Conservation (phyloP, 2,888 invertebrate species). For the Ormia ochracea region DNA sequence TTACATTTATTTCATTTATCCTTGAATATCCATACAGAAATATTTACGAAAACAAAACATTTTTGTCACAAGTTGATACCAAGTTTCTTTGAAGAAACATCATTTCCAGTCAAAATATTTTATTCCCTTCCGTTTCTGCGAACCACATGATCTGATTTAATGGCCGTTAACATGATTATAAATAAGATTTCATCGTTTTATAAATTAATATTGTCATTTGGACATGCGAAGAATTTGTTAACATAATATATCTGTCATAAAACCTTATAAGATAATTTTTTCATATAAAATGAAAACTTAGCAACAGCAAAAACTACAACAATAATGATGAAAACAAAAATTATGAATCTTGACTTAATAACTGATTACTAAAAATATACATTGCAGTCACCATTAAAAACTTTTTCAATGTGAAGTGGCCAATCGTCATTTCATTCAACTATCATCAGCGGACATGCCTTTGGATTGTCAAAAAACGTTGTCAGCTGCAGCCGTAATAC, state of each 20-base stretch:
- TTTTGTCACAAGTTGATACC: neutral
- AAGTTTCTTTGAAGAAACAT: too few species aligned
- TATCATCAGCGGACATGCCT: constrained; percentile 10
- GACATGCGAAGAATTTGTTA: constrained; percentile 74
- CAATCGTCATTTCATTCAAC: neutral
- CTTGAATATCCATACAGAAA: too few species aligned
- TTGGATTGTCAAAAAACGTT: constrained; percentile 21
- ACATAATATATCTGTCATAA: constrained; percentile 74
- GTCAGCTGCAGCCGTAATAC: constrained; percentile 30
- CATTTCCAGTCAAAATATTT: neutral
- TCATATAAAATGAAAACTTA: constrained; percentile 63
- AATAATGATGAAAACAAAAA: constrained; percentile 8
- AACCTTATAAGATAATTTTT: constrained; percentile 70
- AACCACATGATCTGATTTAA: neutral
- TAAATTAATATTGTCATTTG: constrained; percentile 75
- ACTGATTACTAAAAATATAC: constrained; percentile 66
- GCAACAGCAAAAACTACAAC: neutral
- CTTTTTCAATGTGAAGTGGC: neutral
- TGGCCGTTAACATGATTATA: constrained; percentile 25
- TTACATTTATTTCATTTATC: too few species aligned
- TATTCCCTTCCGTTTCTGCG: constrained; percentile 17
- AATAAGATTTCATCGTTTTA: constrained; percentile 58
- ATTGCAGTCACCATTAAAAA: constrained; percentile 1
- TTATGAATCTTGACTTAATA: constrained; percentile 71
- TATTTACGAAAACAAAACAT: neutral